Conservation (phyloP, 2,888 invertebrate species). For the Archaeoteleia sp. region DNA sequence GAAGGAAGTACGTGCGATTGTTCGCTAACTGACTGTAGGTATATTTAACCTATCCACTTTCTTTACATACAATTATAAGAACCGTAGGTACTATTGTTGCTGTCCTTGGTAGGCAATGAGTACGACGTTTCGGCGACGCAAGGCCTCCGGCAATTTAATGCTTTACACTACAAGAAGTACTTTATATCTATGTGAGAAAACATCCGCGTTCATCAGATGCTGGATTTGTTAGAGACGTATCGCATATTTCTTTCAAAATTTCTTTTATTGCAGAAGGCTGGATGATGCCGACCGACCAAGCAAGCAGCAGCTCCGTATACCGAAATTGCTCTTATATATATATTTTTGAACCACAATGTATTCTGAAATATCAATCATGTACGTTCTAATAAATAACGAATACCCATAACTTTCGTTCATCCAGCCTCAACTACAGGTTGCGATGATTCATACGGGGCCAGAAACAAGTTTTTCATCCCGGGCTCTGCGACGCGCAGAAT, state of each 20-base stretch:
- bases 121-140: constrained; percentile 62
- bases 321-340: constrained; percentile 2
- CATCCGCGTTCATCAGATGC: constrained; percentile 34
- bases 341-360: too few relatives aligned
- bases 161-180: constrained; percentile 47
- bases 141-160: constrained; percentile 48
- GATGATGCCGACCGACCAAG: constrained; percentile 9
- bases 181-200: constrained; percentile 54
- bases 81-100: constrained; percentile 68
- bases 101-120: constrained; percentile 68
- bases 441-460: constrained; percentile 27
- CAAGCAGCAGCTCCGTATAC: constrained; percentile 7
- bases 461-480: constrained; percentile 44
- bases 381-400: constrained; percentile 29
- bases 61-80: constrained; percentile 65
- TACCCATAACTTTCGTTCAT: constrained; percentile 25
- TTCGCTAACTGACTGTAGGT: constrained; percentile 53
- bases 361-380: constrained; percentile 19
- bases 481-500: constrained; percentile 51
- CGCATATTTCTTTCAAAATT: constrained; percentile 31
- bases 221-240: constrained; percentile 37
- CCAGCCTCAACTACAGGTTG: constrained; percentile 39
- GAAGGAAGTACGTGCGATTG: constrained; percentile 36
- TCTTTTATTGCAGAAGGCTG: constrained; percentile 38
- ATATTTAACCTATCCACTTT: constrained; percentile 54